These are phyloP conservation scores for Molothrus ater DNA, from an alignment of 2,797 vertebrate species.

Conservation along the genomic window DNA sequence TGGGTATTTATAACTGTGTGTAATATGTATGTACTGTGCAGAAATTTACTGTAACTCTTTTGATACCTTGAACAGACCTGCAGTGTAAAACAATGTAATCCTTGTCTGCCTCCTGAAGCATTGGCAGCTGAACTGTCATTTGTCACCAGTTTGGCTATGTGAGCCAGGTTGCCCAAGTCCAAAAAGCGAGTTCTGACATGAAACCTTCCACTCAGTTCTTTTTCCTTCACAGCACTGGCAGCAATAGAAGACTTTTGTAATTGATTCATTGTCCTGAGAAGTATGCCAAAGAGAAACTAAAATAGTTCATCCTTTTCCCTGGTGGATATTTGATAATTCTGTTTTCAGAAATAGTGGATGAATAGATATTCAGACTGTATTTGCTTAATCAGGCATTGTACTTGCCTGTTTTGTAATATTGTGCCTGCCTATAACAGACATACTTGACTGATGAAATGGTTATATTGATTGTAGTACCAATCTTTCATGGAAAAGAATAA, in stretches of 20 bases:
- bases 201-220: not conserved
- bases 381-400: constrained; percentile 37
- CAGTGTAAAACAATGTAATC: not conserved
- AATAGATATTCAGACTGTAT: constrained; percentile 50
- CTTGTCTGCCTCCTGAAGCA: constrained; percentile 41
- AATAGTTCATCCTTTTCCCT: constrained; percentile 41
- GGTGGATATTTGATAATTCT: constrained; percentile 50
- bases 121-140: not conserved
- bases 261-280: constrained; percentile 40
- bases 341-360: constrained; percentile 52
- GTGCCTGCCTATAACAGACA: constrained; percentile 69
- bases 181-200: not conserved
- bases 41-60: constrained; percentile 62
- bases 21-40: constrained; percentile 62
- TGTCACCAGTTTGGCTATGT: not conserved
- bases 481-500: constrained; percentile 44
- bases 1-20: constrained; percentile 64
- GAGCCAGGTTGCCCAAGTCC: not conserved
- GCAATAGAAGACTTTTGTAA: constrained; percentile 49
- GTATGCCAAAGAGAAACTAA: constrained; percentile 69
- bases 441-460: constrained; percentile 63
- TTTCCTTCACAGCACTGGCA: constrained; percentile 24
- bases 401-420: constrained; percentile 57
- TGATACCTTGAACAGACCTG: constrained; percentile 33
- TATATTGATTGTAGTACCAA: constrained; percentile 64